These are phyloP conservation scores for Bruchidius siliquastri DNA, from an alignment of 2,888 invertebrate genomes.

Conservation along the genomic window DNA sequence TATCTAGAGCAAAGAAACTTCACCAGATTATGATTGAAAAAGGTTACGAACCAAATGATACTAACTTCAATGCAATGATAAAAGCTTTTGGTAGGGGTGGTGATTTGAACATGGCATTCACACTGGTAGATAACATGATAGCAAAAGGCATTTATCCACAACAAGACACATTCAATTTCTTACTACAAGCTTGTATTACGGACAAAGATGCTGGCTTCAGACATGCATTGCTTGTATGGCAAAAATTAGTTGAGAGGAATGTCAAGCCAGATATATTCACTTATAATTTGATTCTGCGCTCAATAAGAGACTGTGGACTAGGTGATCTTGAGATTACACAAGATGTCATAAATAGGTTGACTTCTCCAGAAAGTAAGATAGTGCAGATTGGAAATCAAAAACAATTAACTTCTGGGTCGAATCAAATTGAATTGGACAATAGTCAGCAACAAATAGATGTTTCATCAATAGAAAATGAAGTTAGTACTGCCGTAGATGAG, in stretches of 20 bases:
- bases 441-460: background rate
- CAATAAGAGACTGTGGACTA: conserved; percentile 75
- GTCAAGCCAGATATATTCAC: conserved; percentile 67
- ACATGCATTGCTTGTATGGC: conserved; percentile 81
- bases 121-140: conserved; percentile 79
- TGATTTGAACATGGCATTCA: conserved; percentile 71
- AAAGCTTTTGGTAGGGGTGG: conserved; percentile 86
- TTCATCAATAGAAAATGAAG: background rate
- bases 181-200: conserved; percentile 78
- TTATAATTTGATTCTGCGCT: conserved; percentile 77
- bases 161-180: conserved; percentile 68
- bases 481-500: background rate
- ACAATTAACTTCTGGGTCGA: background rate
- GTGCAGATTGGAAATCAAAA: conserved; percentile 3
- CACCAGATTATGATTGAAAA: conserved; percentile 65
- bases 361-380: conserved; percentile 8
- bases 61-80: conserved; percentile 84
- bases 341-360: conserved; percentile 40
- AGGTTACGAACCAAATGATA: conserved; percentile 63
- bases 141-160: conserved; percentile 57
- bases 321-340: conserved; percentile 60
- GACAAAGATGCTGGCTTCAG: conserved; percentile 76
- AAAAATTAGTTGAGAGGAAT: conserved; percentile 64
- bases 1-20: conserved; percentile 63
- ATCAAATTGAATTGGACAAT: background rate